Conservation (phyloP, 1,140 invertebrate genomes). For the Drosophila gunungcola region DNA sequence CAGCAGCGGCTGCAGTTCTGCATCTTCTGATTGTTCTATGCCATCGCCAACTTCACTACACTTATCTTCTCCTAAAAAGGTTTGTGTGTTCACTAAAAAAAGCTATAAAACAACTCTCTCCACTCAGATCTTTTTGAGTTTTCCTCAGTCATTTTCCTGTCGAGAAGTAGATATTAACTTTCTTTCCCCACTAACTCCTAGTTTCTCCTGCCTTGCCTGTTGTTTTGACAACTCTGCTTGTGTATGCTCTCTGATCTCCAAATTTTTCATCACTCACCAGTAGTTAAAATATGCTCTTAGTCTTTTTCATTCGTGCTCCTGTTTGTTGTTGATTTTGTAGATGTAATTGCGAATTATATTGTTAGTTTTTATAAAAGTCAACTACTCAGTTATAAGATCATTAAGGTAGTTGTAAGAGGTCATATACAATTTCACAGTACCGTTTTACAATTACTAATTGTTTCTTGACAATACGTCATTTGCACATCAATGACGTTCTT, state of each 20-base stretch:
- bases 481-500: background rate
- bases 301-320: slow-evolving; percentile 50
- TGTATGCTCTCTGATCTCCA: background rate
- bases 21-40: slow-evolving; percentile 85
- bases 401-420: slow-evolving; percentile 27
- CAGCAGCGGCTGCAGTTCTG: slow-evolving; percentile 84
- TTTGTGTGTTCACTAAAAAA: slow-evolving; percentile 83
- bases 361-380: slow-evolving; percentile 1
- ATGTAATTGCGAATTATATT: slow-evolving; percentile 7
- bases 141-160: slow-evolving; percentile 47
- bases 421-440: background rate
- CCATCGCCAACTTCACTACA: slow-evolving; percentile 85
- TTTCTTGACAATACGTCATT: background rate
- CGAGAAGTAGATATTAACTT: slow-evolving; percentile 35
- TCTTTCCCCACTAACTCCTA: slow-evolving; percentile 26
- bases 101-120: slow-evolving; percentile 49
- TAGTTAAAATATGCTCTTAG: slow-evolving; percentile 2
- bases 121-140: slow-evolving; percentile 42
- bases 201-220: slow-evolving; percentile 28
- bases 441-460: slow-evolving; percentile 8
- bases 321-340: slow-evolving; percentile 41
- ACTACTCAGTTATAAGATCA: background rate
- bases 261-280: slow-evolving; percentile 24
- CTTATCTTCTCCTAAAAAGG: slow-evolving; percentile 85
- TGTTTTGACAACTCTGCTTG: slow-evolving; percentile 6